Evolutionary conservation across 2,888 invertebrate genomes (phyloP).

Genomic region (Himalopsyche kuldschensis): DNA sequence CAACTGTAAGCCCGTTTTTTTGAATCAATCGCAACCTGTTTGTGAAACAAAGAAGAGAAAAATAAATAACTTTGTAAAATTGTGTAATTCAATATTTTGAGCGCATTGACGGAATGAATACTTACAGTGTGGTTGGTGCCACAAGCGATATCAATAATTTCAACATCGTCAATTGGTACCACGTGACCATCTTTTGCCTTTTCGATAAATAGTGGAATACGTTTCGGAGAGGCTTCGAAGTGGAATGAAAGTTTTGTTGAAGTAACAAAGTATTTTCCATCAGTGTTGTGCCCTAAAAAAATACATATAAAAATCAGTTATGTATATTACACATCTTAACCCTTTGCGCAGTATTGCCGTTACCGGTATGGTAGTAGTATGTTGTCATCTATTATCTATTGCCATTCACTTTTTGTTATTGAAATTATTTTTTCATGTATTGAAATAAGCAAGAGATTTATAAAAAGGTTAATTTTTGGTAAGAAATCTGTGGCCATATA

Average conservation of each 20-base stretch:
- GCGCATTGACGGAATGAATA: constrained; percentile 16
- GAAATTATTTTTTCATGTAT: too few species aligned
- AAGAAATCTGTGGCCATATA: too few species aligned
- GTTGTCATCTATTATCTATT: too few species aligned
- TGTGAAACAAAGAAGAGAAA: constrained; percentile 5
- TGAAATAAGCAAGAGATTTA: too few species aligned
- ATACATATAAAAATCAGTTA: not conserved
- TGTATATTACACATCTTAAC: too few species aligned
- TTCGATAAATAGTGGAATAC: constrained; percentile 83
- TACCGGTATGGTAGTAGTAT: too few species aligned
- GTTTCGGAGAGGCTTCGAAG: constrained; percentile 82
- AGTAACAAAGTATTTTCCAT: constrained; percentile 91
- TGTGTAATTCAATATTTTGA: not conserved
- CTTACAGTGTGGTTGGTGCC: constrained; percentile 87
- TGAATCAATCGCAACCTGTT: constrained; percentile 80
- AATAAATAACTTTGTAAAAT: not conserved
- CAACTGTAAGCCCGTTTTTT: constrained; percentile 89
- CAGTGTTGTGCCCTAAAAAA: constrained; percentile 80
- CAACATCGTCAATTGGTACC: constrained; percentile 79
- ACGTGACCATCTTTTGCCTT: constrained; percentile 85
- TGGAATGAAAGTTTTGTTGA: constrained; percentile 86
- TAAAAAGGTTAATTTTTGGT: too few species aligned
- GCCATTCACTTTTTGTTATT: too few species aligned
- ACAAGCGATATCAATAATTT: constrained; percentile 87
- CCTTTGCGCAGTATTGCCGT: too few species aligned